Conservation (phyloP, 64 coral and sea anemone species). For the Anthopleura sola region DNA sequence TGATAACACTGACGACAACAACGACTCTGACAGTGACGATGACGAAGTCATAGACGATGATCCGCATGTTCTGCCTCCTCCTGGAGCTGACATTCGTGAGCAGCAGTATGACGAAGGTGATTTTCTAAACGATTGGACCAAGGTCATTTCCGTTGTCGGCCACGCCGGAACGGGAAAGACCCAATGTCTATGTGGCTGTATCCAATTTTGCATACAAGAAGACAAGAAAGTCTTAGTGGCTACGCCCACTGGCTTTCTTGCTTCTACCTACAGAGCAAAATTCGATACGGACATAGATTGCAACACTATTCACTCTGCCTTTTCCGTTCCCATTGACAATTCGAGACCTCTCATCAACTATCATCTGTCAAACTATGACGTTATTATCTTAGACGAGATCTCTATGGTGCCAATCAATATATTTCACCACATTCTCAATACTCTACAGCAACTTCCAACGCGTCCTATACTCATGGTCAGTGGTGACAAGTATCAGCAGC, state of each 20-base stretch:
- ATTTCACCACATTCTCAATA: constrained; percentile 5
- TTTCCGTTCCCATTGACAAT: neutral
- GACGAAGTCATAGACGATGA: neutral
- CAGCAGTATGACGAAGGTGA: neutral
- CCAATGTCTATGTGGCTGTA: neutral
- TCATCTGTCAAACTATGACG: neutral
- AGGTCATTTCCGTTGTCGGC: neutral
- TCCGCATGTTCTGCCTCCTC: neutral
- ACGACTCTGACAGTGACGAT: neutral
- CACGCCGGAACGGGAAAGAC: constrained; percentile 51
- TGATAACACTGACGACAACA: no score
- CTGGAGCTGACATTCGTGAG: neutral
- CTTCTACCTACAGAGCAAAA: neutral
- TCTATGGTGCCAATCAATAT: constrained; percentile 18
- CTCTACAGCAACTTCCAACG: neutral
- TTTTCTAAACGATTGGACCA: neutral
- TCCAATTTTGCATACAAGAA: neutral
- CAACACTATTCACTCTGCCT: constrained; percentile 27
- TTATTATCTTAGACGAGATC: constrained; percentile 40
- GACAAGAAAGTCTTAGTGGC: neutral
- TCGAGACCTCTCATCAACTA: neutral
- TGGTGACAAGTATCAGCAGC: constrained; percentile 60
- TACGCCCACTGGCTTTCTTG: constrained; percentile 9
- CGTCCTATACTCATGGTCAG: constrained; percentile 26
- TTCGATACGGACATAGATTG: neutral